A percentile compares a stretch with the other conserved stretches of the same genome.
These are phyloP conservation scores for Geodia barretti DNA, from an alignment of 37 sponge, comb jelly and placozoan species.

Conservation along the genomic window DNA sequence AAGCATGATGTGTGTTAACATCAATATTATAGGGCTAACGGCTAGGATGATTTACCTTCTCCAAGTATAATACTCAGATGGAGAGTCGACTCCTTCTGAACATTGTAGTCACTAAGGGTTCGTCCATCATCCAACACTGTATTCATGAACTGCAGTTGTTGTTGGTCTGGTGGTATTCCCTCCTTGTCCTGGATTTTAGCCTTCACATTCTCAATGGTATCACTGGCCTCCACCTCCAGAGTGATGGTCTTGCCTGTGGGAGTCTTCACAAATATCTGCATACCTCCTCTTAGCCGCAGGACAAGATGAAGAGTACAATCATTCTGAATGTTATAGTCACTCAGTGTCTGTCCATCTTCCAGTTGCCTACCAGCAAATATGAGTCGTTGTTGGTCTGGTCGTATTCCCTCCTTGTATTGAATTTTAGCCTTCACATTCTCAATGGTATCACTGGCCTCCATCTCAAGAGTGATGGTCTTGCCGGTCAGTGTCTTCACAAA, in stretches of 20 bases:
- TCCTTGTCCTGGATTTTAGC: conserved; percentile 96
- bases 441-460: conserved; percentile 78
- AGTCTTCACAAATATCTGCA: conserved; percentile 81
- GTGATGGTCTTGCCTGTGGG: conserved; percentile 85
- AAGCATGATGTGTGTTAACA: no score
- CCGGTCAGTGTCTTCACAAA: conserved; percentile 78
- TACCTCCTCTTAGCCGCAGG: conserved; percentile 32
- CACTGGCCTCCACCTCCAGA: conserved; percentile 85
- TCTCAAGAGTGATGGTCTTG: conserved; percentile 85
- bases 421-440: conserved; percentile 43
- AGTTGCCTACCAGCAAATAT: conserved; percentile 86
- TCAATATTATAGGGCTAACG: no score
- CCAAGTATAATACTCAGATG: no score
- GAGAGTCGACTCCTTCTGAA: conserved; percentile 93
- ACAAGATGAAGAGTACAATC: conserved; percentile 77
- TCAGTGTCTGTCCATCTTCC: conserved; percentile 83
- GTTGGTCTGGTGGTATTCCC: conserved; percentile 95
- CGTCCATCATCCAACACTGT: conserved; percentile 85
- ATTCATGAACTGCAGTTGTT: conserved; percentile 72
- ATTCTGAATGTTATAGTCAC: conserved; percentile 90
- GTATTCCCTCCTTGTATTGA: conserved; percentile 87
- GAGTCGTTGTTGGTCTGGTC: conserved; percentile 84
- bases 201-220: conserved; percentile 91
- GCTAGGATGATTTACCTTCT: no score
- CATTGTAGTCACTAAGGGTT: conserved; percentile 92